A percentile compares a stretch with the other conserved stretches of the same genome.
Evolutionary conservation across 53 echinoderm and acorn worm genomes (phyloP).

Genomic region (Holothuria leucospilota): DNA sequence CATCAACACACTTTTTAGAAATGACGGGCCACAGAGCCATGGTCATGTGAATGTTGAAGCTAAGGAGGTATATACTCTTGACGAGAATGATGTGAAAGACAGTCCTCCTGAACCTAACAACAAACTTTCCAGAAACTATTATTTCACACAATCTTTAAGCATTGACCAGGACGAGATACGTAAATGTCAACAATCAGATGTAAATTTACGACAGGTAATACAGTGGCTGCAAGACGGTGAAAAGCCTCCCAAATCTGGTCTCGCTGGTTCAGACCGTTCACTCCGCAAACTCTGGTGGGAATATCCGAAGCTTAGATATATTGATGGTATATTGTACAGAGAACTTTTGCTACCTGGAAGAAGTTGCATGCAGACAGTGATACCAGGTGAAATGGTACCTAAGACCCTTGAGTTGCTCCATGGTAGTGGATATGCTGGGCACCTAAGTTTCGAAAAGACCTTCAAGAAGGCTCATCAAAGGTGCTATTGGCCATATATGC

Average conservation of each 20-base stretch:
- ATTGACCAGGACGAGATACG: background rate
- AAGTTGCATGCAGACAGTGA: background rate
- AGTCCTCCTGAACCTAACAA: no score
- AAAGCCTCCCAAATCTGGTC: background rate
- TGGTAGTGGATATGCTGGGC: slow-evolving; percentile 3
- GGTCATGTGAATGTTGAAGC: no score
- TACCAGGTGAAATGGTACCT: background rate
- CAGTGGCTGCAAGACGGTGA: background rate
- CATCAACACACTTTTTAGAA: no score
- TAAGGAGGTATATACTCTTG: no score
- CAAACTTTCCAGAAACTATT: no score
- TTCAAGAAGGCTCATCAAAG: slow-evolving; percentile 29
- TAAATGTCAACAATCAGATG: background rate
- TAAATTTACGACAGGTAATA: background rate
- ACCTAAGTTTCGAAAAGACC: no score
- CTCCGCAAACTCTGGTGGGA: slow-evolving; percentile 37
- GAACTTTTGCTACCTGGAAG: slow-evolving; percentile 1
- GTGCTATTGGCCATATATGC: slow-evolving; percentile 71
- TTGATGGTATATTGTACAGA: slow-evolving; percentile 10
- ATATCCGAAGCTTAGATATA: background rate
- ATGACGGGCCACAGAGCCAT: no score
- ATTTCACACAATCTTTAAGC: background rate
- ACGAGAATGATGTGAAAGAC: no score
- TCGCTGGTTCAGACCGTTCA: background rate
- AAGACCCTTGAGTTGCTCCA: no score